Evolutionary conservation across 2,113 vertebrate genomes (phyloP).

Genomic region (Podilymbus podiceps): DNA sequence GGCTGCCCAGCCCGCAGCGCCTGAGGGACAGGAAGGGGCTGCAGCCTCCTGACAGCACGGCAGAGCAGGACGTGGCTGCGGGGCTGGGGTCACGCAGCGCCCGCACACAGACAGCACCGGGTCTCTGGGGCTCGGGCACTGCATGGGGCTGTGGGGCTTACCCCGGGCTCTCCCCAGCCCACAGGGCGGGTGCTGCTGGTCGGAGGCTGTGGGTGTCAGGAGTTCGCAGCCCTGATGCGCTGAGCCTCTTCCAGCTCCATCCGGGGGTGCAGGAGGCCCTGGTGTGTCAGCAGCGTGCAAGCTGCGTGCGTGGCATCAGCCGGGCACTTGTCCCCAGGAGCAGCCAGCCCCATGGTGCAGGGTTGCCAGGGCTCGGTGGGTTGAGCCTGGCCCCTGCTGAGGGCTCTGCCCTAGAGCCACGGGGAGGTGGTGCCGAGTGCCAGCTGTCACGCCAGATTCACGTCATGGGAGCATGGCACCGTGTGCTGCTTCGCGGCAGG

Average conservation of each 20-base stretch:
- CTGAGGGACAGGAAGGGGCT: too few species aligned
- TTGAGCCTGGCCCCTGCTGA: neutral
- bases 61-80: neutral
- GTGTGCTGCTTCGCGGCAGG: neutral
- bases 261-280: neutral
- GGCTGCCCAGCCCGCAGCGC: neutral
- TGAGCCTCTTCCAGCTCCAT: neutral
- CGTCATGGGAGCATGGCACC: neutral
- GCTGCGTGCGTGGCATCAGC: neutral
- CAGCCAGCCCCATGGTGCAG: rapidly evolving
- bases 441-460: neutral
- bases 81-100: rapidly evolving
- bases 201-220: neutral
- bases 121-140: rapidly evolving
- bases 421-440: neutral
- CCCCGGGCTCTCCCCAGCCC: neutral
- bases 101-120: rapidly evolving
- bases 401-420: neutral
- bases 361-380: neutral
- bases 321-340: neutral
- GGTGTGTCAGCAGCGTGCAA: rapidly evolving
- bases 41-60: rapidly evolving
- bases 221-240: rapidly evolving
- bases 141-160: rapidly evolving
- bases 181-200: neutral